Conservation (phyloP, 2,113 vertebrate genomes). For the Hemichromis elongatus region DNA sequence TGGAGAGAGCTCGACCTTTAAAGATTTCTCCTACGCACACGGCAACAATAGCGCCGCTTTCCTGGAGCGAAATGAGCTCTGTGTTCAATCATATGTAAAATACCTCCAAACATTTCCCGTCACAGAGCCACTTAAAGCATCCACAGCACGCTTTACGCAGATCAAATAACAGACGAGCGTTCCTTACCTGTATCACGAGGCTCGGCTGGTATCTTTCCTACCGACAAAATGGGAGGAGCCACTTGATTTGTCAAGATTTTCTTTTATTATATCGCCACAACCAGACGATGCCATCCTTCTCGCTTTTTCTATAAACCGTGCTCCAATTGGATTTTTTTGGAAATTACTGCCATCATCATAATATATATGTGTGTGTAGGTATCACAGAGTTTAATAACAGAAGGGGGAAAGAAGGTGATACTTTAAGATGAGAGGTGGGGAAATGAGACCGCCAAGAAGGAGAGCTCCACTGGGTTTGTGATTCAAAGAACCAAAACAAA, state of each 20-base stretch:
- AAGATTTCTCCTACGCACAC: background rate
- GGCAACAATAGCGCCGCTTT: background rate
- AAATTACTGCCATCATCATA: background rate
- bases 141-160: background rate
- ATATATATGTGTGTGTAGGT: background rate
- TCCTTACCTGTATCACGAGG: background rate
- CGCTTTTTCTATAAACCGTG: no score
- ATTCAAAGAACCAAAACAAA: background rate
- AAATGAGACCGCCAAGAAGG: background rate
- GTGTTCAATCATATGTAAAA: background rate
- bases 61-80: background rate
- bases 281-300: fast-evolving
- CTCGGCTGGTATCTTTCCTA: background rate
- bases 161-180: background rate
- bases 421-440: background rate
- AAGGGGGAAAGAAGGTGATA: background rate
- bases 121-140: background rate
- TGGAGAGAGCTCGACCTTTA: background rate
- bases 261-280: background rate
- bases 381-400: background rate
- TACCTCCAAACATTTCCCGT: background rate
- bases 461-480: background rate
- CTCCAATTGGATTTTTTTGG: background rate
- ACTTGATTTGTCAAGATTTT: background rate
- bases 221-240: no score